Evolutionary conservation across 2,113 vertebrate species (phyloP).

Genomic region (Periophthalmodon schlosseri): DNA sequence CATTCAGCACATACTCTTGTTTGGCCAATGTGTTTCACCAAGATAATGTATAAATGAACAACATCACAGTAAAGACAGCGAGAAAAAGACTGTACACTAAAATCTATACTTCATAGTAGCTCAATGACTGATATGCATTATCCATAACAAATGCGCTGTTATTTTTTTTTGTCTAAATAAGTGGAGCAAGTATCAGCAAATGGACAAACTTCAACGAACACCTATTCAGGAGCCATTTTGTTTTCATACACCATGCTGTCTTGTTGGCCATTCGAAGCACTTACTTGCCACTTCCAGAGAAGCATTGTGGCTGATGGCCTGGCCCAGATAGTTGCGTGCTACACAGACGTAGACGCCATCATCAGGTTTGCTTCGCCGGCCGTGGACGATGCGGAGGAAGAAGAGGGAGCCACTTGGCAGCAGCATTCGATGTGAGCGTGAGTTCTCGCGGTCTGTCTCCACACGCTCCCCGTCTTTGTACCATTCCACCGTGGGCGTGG

Average conservation of each 20-base stretch:
- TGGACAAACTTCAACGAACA: background rate
- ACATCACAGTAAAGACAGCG: background rate
- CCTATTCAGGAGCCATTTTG: background rate
- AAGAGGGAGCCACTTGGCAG: conserved; percentile 88
- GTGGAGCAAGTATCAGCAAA: background rate
- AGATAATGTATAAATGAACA: background rate
- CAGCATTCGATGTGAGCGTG: conserved; percentile 76
- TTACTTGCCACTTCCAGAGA: conserved; percentile 98
- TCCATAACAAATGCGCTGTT: background rate
- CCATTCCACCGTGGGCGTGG: conserved; percentile 74
- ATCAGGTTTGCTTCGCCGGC: conserved; percentile 89
- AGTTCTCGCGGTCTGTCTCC: conserved; percentile 73
- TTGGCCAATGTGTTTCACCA: background rate
- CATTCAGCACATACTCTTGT: background rate
- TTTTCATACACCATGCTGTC: background rate
- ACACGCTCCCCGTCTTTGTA: conserved; percentile 76
- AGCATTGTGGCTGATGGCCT: conserved; percentile 94
- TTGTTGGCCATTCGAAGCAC: conserved; percentile 53
- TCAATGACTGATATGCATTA: background rate
- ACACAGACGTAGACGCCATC: conserved; percentile 93
- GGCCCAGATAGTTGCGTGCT: conserved; percentile 94
- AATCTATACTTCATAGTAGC: background rate
- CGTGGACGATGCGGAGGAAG: conserved; percentile 91
- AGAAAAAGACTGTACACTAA: background rate
- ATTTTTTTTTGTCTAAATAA: background rate